Evolutionary conservation across 2,113 vertebrate genomes (phyloP).

Genomic region (Chloropsis cyanopogon): DNA sequence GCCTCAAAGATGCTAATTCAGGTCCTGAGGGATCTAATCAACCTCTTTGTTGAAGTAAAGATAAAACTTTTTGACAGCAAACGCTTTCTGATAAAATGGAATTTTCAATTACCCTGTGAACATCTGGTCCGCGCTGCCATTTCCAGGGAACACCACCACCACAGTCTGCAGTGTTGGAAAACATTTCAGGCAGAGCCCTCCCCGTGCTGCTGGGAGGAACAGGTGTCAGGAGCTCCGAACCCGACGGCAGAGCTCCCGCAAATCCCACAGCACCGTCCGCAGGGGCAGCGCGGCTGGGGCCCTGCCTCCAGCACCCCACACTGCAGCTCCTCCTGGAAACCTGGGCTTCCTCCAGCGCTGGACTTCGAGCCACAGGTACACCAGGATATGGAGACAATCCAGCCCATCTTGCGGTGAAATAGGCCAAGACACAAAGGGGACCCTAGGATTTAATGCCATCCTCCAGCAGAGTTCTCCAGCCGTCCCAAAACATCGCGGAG

Average conservation of each 20-base stretch:
- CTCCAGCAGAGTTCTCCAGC: neutral
- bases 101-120: conserved; percentile 79
- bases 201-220: neutral
- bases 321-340: neutral
- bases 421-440: neutral
- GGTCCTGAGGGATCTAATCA: conserved; percentile 77
- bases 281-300: fast-evolving
- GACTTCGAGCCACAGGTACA: fast-evolving
- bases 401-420: neutral
- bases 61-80: conserved; percentile 82
- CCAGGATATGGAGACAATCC: neutral
- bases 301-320: fast-evolving
- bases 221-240: neutral
- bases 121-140: conserved; percentile 68
- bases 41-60: conserved; percentile 79
- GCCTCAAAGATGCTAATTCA: conserved; percentile 77
- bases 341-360: neutral
- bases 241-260: fast-evolving
- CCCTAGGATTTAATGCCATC: neutral
- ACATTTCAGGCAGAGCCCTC: conserved; percentile 41
- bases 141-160: conserved; percentile 30
- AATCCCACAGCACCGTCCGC: fast-evolving
- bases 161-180: conserved; percentile 45
- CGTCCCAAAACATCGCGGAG: neutral
- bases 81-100: conserved; percentile 79